Base-by-base conservation (phyloP, 30 jellyfish, hydroid and myxozoan species). In the Cassiopea andromeda region DNA sequence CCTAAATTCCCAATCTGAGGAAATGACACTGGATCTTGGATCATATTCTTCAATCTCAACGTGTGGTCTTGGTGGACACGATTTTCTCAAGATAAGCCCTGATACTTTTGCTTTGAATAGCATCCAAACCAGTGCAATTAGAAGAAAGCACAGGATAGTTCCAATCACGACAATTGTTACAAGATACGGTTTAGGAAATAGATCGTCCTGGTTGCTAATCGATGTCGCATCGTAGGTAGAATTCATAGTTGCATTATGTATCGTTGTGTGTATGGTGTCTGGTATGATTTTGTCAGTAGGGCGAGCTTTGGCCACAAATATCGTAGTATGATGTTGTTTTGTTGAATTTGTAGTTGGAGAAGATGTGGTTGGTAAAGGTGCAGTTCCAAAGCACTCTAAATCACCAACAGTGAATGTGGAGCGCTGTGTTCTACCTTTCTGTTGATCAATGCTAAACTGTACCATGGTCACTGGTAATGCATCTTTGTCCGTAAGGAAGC, bases 1-100 rank as follows among this genome's bases (percentile, higher is more conserved):
- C 46, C 93, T 85, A 87, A 88, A 92, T 60, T 96, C 99, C 99
- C 99, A 96, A 64, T 96, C 99, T 19, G 99, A 96, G 48, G 97
- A 93, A 1, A 96, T 95, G 7, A 93, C 99, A 44, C 98, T 96
- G 9, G 99, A 96, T 60, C 97, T 80, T 44, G 97, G 97, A 74
- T 96, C 97, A 71, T 96, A 96, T 54, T 96, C 99, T 80, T 96
- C 99, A 45, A 96, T 92, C 78, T 96, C 98, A 18, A 96, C 96
- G 60, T 85, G 94, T 74, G 99, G 99, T 83, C 92, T 96, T 8
- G 97, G 87, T 43, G 92, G 97, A 44, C 97, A 82, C 69, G 97
- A 93, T 79, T 95, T 95, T 70, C 94, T 90, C 89, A 89, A 88
- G 54, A 96, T 82, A 70, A 77, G 69, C 1, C 95, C 93, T 13